phyloP scores from a whole-genome alignment of 2,113 vertebrate species.

The Chunga burmeisteri region DNA sequence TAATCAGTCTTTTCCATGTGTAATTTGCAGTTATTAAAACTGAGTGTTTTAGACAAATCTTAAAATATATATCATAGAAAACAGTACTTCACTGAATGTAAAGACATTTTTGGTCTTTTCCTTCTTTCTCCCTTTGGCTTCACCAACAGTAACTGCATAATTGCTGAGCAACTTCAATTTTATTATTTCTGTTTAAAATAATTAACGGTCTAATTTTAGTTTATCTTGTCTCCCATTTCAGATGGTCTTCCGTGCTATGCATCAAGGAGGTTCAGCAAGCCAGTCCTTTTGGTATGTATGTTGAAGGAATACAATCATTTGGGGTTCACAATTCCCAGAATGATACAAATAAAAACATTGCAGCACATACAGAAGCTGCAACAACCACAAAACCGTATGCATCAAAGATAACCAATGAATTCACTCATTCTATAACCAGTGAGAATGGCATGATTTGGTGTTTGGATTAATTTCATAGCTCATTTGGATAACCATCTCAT shows the following conservation, averaged over 20 bases:
- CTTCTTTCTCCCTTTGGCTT: not conserved
- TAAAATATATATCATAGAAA: not conserved
- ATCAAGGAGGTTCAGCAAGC: not conserved
- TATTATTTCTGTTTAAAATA: not conserved
- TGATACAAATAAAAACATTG: rapidly evolving
- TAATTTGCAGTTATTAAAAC: not conserved
- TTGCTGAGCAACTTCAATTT: not conserved
- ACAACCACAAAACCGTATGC: not conserved
- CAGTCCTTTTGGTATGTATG: not conserved
- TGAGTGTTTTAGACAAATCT: not conserved
- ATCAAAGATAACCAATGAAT: not conserved
- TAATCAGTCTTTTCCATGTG: not conserved
- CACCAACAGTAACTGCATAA: not conserved
- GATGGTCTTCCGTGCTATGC: not conserved
- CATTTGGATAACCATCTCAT: not conserved
- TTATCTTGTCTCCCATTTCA: not conserved
- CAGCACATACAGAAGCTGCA: not conserved
- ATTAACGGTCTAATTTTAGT: not conserved
- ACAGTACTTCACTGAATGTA: not conserved
- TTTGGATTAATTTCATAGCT: not conserved
- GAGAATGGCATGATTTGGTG: not conserved
- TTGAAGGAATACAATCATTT: not conserved
- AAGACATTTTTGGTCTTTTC: not conserved
- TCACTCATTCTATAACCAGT: not conserved
- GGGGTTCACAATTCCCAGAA: not conserved